Base-by-base conservation (phyloP, 2,888 invertebrate species). In the Lepidochitona cinerea region DNA sequence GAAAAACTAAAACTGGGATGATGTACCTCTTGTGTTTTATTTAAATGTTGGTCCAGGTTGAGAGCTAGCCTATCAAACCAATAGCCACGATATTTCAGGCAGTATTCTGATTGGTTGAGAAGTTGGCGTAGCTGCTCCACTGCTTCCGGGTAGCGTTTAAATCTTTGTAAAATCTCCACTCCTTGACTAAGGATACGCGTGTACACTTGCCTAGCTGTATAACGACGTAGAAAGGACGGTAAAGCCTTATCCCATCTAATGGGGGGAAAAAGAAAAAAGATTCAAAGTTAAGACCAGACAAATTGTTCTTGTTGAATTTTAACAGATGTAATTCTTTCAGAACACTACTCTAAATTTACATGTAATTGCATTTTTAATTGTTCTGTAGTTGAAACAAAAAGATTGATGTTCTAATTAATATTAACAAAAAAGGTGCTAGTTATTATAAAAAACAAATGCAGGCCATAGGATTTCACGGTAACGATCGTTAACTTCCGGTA, bases 61-160 rank as follows among this genome's bases (percentile, higher is more conserved):
- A 94, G 90, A 0, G 94, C 93, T 72, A 94, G 92, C 79, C 94
- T 92, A 35, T 93, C 93, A 86, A 92, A 94, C 91, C 92, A 92
- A 65, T 87, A 84, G 1, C 94, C 92, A 37, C 91, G 85, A 70
- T 87, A 87, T 72, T 89, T 87, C 32, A 77, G 72, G 75, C 90
- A 90, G 80, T 91, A 92, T 1, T 83, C 77, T 0, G 87, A 85
- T 84, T 94, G 93, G 0, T 80, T 80, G 23, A 94, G 90, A 26
- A 95, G 87, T 7, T 88, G 83, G 4, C 91, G 87, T 0, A 94
- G 89, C 52, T 93, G 91, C 0, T 92, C 88, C 33, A 93, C 90
- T 0, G 94, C 93, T 2, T 92, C 87, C 0, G 80, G 80, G 79
- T 92, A 92, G 18, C 90, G 84, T 75, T 90, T 91, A 54, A 89